phyloP scores from a whole-genome alignment of 1,140 invertebrate species.

The Conus ventricosus region DNA sequence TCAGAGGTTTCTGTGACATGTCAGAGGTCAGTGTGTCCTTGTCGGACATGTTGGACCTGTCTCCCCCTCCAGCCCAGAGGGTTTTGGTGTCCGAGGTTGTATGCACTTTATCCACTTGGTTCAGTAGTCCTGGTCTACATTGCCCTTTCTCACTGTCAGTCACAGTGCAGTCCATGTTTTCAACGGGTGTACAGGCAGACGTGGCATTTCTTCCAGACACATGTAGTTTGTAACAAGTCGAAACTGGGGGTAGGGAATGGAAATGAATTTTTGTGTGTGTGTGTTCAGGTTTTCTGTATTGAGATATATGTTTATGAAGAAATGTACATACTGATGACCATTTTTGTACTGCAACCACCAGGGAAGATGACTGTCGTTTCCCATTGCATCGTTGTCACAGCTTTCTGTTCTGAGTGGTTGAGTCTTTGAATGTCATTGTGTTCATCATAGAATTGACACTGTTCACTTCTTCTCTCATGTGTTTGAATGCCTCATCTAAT shows the following conservation, averaged over 20 bases:
- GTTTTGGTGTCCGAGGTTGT: not conserved
- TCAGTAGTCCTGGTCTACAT: not conserved
- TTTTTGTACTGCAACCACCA: slow-evolving; percentile 12
- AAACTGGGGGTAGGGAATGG: not conserved
- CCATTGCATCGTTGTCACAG: not conserved
- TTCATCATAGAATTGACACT: not conserved
- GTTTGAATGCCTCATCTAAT: slow-evolving; percentile 35
- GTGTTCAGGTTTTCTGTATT: not conserved
- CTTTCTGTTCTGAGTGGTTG: slow-evolving; percentile 12
- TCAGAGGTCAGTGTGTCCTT: not conserved
- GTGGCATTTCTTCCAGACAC: not conserved
- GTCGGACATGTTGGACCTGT: not conserved
- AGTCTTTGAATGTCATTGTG: slow-evolving; percentile 9
- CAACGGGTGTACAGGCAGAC: not conserved
- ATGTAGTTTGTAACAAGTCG: not conserved
- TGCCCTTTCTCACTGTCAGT: not conserved
- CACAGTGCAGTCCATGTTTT: not conserved
- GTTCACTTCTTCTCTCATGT: slow-evolving; percentile 13
- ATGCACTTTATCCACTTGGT: not conserved
- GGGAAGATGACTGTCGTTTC: not conserved
- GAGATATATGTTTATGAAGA: not conserved
- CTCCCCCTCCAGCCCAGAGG: not conserved
- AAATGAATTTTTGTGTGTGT: not conserved
- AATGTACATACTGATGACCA: slow-evolving; percentile 16
- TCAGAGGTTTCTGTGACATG: not conserved